Evolutionary conservation across 2,113 vertebrate genomes (phyloP).

Genomic region (Limnothrissa miodon): DNA sequence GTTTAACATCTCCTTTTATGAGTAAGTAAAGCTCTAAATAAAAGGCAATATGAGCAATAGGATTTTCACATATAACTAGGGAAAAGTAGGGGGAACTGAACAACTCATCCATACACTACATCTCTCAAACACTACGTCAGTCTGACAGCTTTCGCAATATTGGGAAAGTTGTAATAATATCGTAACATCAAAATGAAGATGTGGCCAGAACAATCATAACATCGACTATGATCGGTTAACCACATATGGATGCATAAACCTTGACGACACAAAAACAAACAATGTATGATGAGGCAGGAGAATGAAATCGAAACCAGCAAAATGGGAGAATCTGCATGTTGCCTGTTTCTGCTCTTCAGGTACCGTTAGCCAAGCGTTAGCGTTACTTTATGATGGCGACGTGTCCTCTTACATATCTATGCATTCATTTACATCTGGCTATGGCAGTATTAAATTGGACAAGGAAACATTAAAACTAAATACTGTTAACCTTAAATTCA

Average conservation of each 20-base stretch:
- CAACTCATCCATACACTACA: neutral
- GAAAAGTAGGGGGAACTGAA: neutral
- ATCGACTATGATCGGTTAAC: too few relatives aligned
- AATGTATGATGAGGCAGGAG: neutral
- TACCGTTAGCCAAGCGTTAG: neutral
- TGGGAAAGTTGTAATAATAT: neutral
- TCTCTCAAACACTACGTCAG: neutral
- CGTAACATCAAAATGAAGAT: neutral
- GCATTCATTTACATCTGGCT: neutral
- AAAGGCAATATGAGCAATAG: neutral
- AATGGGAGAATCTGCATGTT: neutral
- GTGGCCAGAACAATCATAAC: neutral
- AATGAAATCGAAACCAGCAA: neutral
- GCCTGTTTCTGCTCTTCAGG: neutral
- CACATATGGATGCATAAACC: too few relatives aligned
- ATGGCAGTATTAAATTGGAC: neutral
- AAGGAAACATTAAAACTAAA: neutral
- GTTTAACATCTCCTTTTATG: neutral
- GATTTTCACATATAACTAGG: neutral
- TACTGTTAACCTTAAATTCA: neutral
- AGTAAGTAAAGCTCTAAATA: neutral
- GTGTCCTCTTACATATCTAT: neutral
- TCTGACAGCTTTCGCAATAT: slow-evolving; percentile 12
- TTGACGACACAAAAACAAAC: neutral
- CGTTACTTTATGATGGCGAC: neutral